These are phyloP conservation scores for Columba janthina DNA, from an alignment of 2,113 vertebrate species.

Conservation along the genomic window DNA sequence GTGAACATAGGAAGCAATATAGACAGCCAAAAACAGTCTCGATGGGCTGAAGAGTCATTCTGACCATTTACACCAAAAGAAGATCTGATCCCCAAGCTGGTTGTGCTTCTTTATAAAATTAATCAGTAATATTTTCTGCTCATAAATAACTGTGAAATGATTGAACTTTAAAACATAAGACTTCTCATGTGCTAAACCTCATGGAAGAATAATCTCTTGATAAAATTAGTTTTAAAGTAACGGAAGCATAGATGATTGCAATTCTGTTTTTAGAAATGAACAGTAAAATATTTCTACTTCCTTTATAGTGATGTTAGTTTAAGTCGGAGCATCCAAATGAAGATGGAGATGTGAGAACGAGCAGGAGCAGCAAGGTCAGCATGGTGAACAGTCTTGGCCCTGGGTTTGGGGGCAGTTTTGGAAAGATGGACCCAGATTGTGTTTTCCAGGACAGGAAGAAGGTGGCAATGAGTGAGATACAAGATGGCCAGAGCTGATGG, in stretches of 20 bases:
- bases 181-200: conserved; percentile 41
- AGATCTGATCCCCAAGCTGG: not conserved
- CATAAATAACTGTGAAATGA: conserved; percentile 51
- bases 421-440: not conserved
- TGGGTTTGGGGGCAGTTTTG: not conserved
- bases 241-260: conserved; percentile 51
- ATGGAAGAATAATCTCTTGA: conserved; percentile 56
- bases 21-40: not conserved
- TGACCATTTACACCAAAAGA: not conserved
- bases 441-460: not conserved
- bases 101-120: not conserved
- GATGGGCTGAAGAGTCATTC: not conserved
- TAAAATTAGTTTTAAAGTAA: conserved; percentile 56
- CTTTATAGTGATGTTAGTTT: not conserved
- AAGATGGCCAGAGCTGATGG: not conserved
- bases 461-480: not conserved
- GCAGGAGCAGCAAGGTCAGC: not conserved
- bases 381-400: not conserved
- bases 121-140: conserved; percentile 48
- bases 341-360: not conserved
- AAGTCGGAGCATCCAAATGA: not conserved
- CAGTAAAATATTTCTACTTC: not conserved
- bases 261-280: conserved; percentile 32
- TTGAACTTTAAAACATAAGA: conserved; percentile 53
- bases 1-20: not conserved